Base-by-base conservation (phyloP, 2,888 invertebrate species). In the Helobdella robusta region DNA sequence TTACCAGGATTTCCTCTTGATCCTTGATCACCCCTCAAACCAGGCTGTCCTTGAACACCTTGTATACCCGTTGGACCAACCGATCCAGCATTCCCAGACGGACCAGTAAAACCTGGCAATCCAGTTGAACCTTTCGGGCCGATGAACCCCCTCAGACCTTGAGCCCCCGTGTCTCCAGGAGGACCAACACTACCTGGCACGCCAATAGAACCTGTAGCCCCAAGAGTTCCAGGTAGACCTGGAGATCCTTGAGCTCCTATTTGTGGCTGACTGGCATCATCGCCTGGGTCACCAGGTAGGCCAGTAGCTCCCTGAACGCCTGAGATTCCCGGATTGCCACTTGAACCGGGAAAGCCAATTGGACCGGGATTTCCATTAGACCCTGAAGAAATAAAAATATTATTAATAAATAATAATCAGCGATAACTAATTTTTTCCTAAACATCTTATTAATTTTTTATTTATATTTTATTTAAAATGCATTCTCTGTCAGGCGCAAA, bases 1-100 rank as follows among this genome's bases (percentile, higher is more conserved):
- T 28, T 46, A 20, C 66, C 66, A 28, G 34, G 63, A 34, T 34
- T 36, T 54, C 71, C 71, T 63, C 40, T 25, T 30, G 44, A 56
- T 20, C 70, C 70, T 2, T 54, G 66, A n/a, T 50, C 25, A n/a
- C 65, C 65, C 34, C 32, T 18, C 2, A 20, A 1, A 1, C 65
- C 65, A 46, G 34, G 61, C 11, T 30, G 40, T 59, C 63, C 63
- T 35, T 58, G 54, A 11, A n/a, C 34, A 32, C 63, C 63, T 54
- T 4, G 63, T 11, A 35, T 4, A 25, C 63, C 63, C 28, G 18
- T 5, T 11, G 63, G 32, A 34, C 67, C 64, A 36, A 23, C 36
- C 20, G 28, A 11, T 35, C 62, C 62, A n/a, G 67, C 35, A 5
- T 32, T 25, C 48, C 68, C 68, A 23, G 62, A 56, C 28, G 54